Base-by-base conservation (phyloP, 2,797 vertebrate species). In the Poecilia picta region DNA sequence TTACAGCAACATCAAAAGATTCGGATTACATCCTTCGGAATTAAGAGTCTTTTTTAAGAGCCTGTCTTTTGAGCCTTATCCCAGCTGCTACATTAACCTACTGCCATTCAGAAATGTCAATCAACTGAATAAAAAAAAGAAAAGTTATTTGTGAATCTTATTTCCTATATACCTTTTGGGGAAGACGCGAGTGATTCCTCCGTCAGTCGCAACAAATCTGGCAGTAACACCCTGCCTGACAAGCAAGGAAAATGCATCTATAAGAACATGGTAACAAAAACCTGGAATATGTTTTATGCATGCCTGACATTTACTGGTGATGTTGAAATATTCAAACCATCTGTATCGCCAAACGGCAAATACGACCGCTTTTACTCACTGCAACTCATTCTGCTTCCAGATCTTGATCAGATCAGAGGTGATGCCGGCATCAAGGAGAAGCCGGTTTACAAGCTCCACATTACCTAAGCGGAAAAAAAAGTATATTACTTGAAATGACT, bases 141-240 rank as follows among this genome's bases (percentile, higher is more conserved):
- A 23, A 51, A 51, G 80, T 57, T 74, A 23, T 41, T 79, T 79
- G 84, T 85, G 78, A 16, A 13, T n/a, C 64, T 31, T 28, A 33
- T 75, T 77, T 80, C 39, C 80, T 47, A 89, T 93, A 91, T 97
- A 99, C 98, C 96, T 97, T 95, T 96, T 97, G 1, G 98, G 98
- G 91, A 95, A 99, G 75, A 99, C 97, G 89, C 98, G 96, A 72
- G 98, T 99, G 91, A 99, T 97, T 81, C 98, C 98, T 88, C 98
- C 98, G 83, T 99, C 98, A 5, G 98, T 99, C 89, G 96, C 96
- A 85, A 99, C 98, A 93, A 98, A 99, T 84, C 96, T 96, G 66
- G 97, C 97, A 83, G 93, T 88, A 90, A 99, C 95, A 87, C 96
- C 96, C 15, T 85, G 80, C 47, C 98, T 99, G 93, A 82, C 89